phyloP scores from a whole-genome alignment of 2,797 vertebrate genomes.

The Tapera naevia region DNA sequence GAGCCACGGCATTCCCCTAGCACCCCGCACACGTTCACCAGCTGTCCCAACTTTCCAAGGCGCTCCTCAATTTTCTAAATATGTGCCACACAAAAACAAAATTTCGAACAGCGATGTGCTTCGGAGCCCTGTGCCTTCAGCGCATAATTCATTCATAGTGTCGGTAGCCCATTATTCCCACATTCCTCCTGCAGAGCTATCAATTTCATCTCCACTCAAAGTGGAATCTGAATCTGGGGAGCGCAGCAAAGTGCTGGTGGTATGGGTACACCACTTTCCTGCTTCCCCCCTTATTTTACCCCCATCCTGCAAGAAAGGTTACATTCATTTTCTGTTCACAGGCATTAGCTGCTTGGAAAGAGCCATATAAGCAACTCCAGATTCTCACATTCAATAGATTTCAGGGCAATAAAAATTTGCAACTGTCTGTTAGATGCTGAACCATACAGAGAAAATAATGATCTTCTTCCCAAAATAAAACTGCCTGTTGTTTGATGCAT shows the following conservation, averaged over 20 bases:
- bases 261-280: not conserved
- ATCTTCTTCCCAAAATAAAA: not conserved
- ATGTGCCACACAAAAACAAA: conserved; percentile 76
- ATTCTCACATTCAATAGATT: not conserved
- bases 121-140: conserved; percentile 37
- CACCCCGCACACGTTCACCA: conserved; percentile 57
- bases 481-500: not conserved
- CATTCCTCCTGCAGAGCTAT: conserved; percentile 49
- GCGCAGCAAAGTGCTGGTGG: not conserved
- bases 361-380: not conserved
- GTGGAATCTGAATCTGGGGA: conserved; percentile 48
- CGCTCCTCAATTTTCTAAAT: conserved; percentile 76
- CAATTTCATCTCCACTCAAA: conserved; percentile 18
- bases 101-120: conserved; percentile 43
- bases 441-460: not conserved
- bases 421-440: not conserved
- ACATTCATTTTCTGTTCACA: not conserved
- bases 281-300: not conserved
- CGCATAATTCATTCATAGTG: conserved; percentile 62
- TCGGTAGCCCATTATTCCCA: conserved; percentile 36
- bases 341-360: not conserved
- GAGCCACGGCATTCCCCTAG: conserved; percentile 57
- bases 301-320: not conserved
- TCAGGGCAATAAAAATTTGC: not conserved
- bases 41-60: conserved; percentile 76